Conservation (phyloP, 1,140 invertebrate genomes). For the Drosophila kohkoa region DNA sequence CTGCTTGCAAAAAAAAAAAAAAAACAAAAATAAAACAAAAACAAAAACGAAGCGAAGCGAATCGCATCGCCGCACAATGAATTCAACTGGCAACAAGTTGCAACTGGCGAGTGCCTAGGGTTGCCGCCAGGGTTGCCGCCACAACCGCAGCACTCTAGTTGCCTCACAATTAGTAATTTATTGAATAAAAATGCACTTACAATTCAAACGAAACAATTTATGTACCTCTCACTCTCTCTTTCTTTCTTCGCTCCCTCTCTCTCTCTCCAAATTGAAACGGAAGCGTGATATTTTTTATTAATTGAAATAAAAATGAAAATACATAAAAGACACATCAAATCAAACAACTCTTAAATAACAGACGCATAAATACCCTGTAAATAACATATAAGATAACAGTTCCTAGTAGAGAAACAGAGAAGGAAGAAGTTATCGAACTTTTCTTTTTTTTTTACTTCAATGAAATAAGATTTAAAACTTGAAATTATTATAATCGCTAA, state of each 20-base stretch:
- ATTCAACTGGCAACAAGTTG: slow-evolving; percentile 33
- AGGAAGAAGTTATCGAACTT: no score
- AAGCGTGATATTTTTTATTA: slow-evolving; percentile 70
- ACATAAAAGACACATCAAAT: slow-evolving; percentile 23
- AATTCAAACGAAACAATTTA: slow-evolving; percentile 64
- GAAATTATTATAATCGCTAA: no score
- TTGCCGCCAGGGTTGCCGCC: slow-evolving; percentile 33
- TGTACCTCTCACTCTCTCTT: slow-evolving; percentile 30
- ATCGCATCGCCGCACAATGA: slow-evolving; percentile 50
- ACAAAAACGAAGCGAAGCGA: slow-evolving; percentile 47
- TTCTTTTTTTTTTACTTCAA: no score
- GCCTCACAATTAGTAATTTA: slow-evolving; percentile 60
- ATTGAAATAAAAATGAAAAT: slow-evolving; percentile 71
- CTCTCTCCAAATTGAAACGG: slow-evolving; percentile 59
- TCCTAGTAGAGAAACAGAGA: no score
- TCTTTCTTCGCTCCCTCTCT: neutral
- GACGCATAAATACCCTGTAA: slow-evolving; percentile 14
- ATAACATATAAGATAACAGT: no score
- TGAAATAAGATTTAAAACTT: no score
- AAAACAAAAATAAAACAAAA: slow-evolving; percentile 25
- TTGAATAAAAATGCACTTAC: slow-evolving; percentile 61
- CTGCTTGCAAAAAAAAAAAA: slow-evolving; percentile 20
- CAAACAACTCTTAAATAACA: neutral
- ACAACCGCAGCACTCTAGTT: neutral
- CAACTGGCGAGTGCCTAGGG: slow-evolving; percentile 13